These are phyloP conservation scores for Saccopteryx bilineata DNA, from an alignment of 2,113 vertebrate genomes.

Conservation along the genomic window DNA sequence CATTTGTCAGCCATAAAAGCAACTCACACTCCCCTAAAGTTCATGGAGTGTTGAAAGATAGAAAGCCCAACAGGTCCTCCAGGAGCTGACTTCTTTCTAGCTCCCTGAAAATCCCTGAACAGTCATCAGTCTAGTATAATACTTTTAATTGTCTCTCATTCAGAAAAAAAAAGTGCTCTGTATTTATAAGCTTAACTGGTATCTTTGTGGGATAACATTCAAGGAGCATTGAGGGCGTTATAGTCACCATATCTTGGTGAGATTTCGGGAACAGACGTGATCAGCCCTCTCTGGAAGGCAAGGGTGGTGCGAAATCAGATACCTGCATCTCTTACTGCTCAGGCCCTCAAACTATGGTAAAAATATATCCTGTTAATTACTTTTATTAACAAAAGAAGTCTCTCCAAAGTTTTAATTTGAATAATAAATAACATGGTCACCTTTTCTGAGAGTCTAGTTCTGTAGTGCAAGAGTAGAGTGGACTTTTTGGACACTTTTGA, in stretches of 20 bases:
- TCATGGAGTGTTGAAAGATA: background rate
- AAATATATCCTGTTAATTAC: background rate
- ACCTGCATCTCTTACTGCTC: background rate
- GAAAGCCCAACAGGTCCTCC: background rate
- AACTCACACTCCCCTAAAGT: background rate
- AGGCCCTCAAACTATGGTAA: background rate
- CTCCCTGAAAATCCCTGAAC: background rate
- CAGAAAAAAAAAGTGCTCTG: background rate
- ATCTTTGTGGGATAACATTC: background rate
- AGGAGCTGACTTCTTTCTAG: background rate
- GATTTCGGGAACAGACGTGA: background rate
- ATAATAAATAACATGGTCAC: conserved; percentile 12
- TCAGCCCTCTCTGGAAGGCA: background rate
- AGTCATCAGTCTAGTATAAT: background rate
- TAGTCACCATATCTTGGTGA: background rate
- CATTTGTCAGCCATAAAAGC: background rate
- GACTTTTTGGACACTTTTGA: background rate
- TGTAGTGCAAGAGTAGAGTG: background rate
- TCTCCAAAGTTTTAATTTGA: conserved; percentile 17
- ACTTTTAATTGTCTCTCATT: background rate
- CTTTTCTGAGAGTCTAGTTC: background rate
- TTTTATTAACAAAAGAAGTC: conserved; percentile 13
- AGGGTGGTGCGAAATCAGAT: background rate
- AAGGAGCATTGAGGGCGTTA: background rate
- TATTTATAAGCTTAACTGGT: background rate